phyloP scores from a whole-genome alignment of 2,113 vertebrate genomes.

The Candoia aspera region DNA sequence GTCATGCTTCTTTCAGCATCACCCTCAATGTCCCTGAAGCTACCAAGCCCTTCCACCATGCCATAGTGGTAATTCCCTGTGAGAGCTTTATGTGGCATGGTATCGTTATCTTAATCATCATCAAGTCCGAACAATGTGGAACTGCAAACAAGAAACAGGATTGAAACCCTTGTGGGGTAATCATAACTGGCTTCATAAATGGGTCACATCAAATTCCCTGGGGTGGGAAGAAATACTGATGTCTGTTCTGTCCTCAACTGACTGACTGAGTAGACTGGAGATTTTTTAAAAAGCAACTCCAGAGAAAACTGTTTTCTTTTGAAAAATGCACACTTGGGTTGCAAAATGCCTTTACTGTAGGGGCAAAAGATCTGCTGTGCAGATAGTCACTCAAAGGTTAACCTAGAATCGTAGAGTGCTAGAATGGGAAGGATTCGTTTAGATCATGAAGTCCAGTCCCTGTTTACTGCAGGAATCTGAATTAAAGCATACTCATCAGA shows the following conservation, averaged over 20 bases:
- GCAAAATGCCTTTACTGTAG: background rate
- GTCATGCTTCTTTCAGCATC: background rate
- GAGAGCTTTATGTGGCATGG: background rate
- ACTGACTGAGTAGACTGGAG: conserved; percentile 25
- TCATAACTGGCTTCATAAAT: conserved; percentile 36
- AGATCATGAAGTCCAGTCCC: background rate
- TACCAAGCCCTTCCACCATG: background rate
- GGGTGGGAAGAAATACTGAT: background rate
- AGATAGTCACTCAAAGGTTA: background rate
- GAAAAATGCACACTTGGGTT: conserved; percentile 7
- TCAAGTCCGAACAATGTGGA: background rate
- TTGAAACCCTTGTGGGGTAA: conserved; percentile 27
- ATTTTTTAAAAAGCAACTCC: background rate
- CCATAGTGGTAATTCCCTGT: background rate
- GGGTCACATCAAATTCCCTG: background rate
- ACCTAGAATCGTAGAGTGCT: background rate
- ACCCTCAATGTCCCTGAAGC: background rate
- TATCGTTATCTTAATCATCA: background rate
- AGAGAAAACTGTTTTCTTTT: background rate
- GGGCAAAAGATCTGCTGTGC: too few relatives aligned
- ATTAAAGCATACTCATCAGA: background rate
- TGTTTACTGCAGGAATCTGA: background rate
- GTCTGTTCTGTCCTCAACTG: conserved; percentile 35
- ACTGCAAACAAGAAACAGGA: background rate
- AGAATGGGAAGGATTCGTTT: background rate